Percentiles rank a stretch among this genome's conserved stretches.
Evolutionary conservation across 2,888 invertebrate species (phyloP).

Genomic region (Lithophane semibrunnea): DNA sequence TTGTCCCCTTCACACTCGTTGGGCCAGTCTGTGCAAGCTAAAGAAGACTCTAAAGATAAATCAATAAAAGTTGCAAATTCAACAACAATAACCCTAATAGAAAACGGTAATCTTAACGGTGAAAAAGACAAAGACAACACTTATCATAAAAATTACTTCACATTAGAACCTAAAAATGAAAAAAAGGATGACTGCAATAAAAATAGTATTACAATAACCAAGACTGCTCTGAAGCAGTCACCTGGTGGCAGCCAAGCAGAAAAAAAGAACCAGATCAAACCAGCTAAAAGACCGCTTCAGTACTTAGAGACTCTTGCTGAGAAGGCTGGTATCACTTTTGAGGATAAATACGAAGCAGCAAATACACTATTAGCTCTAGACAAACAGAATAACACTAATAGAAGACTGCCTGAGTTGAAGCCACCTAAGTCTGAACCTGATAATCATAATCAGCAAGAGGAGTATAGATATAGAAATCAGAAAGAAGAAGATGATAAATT

Average conservation of each 20-base stretch:
- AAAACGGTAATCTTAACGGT: conserved; percentile 80
- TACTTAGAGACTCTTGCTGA: conserved; percentile 93
- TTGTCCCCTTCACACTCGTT: conserved; percentile 80
- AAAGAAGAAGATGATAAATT: conserved; percentile 88
- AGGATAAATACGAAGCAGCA: conserved; percentile 94
- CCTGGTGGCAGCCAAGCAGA: conserved; percentile 78
- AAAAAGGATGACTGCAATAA: conserved; percentile 88
- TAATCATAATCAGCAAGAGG: conserved; percentile 79
- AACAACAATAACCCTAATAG: conserved; percentile 86
- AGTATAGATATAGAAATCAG: conserved; percentile 84
- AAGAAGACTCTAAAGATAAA: conserved; percentile 86
- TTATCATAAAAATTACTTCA: conserved; percentile 86
- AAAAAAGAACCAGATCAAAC: conserved; percentile 80
- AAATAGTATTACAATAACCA: conserved; percentile 89
- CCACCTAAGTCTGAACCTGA: conserved; percentile 84
- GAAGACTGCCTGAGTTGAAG: conserved; percentile 83
- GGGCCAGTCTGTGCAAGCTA: conserved; percentile 74
- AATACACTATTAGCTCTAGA: conserved; percentile 92
- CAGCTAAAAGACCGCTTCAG: conserved; percentile 89
- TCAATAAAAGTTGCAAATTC: conserved; percentile 86
- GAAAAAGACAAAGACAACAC: conserved; percentile 85
- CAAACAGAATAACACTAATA: conserved; percentile 89
- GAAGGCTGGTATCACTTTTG: conserved; percentile 93
- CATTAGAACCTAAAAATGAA: conserved; percentile 85
- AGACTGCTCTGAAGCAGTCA: conserved; percentile 83